phyloP scores from a whole-genome alignment of 2,113 vertebrate genomes.

The Phalacrocorax carbo region DNA sequence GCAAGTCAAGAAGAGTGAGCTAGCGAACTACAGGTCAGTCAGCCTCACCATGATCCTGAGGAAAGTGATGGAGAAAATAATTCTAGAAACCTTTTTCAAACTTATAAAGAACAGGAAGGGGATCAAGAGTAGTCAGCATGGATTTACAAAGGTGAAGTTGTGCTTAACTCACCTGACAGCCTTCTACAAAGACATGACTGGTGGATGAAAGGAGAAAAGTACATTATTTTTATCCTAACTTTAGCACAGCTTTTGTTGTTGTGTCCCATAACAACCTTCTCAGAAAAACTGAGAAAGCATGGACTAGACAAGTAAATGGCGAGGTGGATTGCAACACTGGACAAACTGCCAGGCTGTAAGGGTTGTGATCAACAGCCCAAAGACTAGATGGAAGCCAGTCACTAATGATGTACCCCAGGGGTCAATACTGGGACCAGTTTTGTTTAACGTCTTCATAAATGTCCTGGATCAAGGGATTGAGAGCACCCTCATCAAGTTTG shows the following conservation, averaged over 20 bases:
- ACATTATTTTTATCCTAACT: background rate
- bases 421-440: background rate
- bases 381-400: background rate
- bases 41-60: background rate
- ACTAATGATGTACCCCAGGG: background rate
- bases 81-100: background rate
- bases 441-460: background rate
- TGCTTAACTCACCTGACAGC: background rate
- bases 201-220: background rate
- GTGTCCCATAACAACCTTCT: background rate
- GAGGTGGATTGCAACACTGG: background rate
- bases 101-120: background rate
- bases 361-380: background rate
- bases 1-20: background rate
- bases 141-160: background rate
- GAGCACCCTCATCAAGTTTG: background rate
- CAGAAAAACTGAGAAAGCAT: background rate
- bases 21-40: background rate
- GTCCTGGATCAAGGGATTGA: background rate
- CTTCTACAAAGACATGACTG: background rate
- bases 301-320: background rate
- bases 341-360: background rate
- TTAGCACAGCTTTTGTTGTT: background rate
- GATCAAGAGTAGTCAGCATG: background rate
- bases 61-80: background rate